phyloP scores from a whole-genome alignment of 2,113 vertebrate genomes.

The Dolichotis patagonum region DNA sequence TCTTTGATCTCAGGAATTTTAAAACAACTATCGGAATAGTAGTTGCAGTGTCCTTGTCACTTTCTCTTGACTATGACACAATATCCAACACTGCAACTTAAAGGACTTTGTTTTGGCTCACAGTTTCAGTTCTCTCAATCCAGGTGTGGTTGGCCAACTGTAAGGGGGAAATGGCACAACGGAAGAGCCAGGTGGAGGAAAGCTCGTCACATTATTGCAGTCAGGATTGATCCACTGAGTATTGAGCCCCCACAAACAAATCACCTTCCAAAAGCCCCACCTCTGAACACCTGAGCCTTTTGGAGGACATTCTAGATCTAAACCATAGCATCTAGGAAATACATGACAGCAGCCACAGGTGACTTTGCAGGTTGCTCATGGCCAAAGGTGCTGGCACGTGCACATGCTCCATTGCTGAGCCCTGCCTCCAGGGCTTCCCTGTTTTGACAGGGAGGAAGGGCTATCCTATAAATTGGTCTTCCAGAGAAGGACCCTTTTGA shows the following conservation, averaged over 20 bases:
- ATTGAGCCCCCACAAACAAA: background rate
- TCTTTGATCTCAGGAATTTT: background rate
- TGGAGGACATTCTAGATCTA: background rate
- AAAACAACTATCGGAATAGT: background rate
- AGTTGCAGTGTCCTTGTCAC: background rate
- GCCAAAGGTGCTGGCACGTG: background rate
- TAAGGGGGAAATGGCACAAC: background rate
- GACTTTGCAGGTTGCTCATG: background rate
- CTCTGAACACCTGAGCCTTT: background rate
- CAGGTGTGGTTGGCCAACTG: background rate
- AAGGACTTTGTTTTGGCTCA: background rate
- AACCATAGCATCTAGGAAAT: background rate
- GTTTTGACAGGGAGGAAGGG: background rate
- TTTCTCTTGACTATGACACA: background rate
- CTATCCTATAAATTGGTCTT: background rate
- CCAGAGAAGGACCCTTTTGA: background rate
- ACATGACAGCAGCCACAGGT: background rate
- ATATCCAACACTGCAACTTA: background rate
- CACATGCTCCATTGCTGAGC: accelerated
- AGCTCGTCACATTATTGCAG: background rate
- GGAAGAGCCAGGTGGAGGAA: background rate
- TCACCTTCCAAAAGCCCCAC: background rate
- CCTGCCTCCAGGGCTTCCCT: background rate
- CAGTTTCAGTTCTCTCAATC: background rate
- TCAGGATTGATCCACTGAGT: background rate